Percentiles rank a stretch among this genome's conserved stretches.
Evolutionary conservation across 2,797 vertebrate genomes (phyloP).

Genomic region (Chelon auratus): DNA sequence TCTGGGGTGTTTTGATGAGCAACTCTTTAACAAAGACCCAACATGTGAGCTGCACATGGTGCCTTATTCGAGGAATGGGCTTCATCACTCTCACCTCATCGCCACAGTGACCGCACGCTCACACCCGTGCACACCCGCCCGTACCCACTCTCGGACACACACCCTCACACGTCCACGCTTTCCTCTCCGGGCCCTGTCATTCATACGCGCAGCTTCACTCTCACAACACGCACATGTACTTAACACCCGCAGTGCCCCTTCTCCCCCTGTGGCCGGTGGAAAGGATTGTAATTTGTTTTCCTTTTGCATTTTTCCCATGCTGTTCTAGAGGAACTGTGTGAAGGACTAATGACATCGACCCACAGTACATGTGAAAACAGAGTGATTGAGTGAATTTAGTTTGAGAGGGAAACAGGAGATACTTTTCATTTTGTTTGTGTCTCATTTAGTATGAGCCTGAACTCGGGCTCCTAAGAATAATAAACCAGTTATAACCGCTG

Average conservation of each 20-base stretch:
- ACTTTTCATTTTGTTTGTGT: conserved; percentile 14
- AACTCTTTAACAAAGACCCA: conserved; percentile 73
- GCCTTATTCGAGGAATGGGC: conserved; percentile 70
- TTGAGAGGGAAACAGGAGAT: background rate
- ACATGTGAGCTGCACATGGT: conserved; percentile 83
- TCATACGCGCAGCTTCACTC: conserved; percentile 49
- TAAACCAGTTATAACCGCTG: conserved; percentile 71
- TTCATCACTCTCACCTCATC: conserved; percentile 83
- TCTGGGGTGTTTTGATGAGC: conserved; percentile 68
- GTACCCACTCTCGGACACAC: conserved; percentile 49
- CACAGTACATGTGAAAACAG: conserved; percentile 28
- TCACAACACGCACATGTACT: conserved; percentile 43
- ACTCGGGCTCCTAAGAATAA: conserved; percentile 62
- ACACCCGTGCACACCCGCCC: conserved; percentile 42
- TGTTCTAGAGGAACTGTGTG: conserved; percentile 40
- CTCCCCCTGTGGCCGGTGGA: conserved; percentile 43
- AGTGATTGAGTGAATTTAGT: conserved; percentile 19
- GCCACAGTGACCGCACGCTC: conserved; percentile 38
- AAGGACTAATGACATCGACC: conserved; percentile 46
- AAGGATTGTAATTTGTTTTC: conserved; percentile 58
- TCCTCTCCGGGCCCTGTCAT: conserved; percentile 36
- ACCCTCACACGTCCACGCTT: conserved; percentile 57
- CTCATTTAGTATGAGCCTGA: conserved; percentile 8
- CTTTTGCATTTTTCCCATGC: conserved; percentile 55
- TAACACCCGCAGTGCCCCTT: conserved; percentile 49